These are phyloP conservation scores for Oscheius sp. DNA, from an alignment of 2,888 invertebrate species.

Conservation along the genomic window DNA sequence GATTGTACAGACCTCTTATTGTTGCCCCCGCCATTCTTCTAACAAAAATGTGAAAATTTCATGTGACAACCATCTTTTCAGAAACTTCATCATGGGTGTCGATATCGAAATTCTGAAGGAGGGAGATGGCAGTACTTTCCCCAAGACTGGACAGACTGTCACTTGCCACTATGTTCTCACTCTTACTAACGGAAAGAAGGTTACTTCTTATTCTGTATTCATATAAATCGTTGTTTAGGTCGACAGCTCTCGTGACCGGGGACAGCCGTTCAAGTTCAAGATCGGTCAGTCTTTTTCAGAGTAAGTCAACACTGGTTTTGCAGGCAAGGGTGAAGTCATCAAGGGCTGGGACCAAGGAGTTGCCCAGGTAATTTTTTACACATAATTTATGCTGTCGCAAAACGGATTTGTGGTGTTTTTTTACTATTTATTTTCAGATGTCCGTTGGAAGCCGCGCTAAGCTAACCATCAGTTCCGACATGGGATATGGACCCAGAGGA, in stretches of 20 bases:
- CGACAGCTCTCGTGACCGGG: conserved; percentile 95
- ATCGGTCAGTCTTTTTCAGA: conserved; percentile 77
- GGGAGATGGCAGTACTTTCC: conserved; percentile 81
- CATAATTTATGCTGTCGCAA: not conserved
- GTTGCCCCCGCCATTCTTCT: too few relatives aligned
- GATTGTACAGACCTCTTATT: too few relatives aligned
- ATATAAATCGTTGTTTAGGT: conserved; percentile 76
- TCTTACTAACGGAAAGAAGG: conserved; percentile 70
- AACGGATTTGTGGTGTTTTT: not conserved
- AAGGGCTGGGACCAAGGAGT: conserved; percentile 89
- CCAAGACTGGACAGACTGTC: conserved; percentile 92
- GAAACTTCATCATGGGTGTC: conserved; percentile 56
- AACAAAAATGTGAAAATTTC: too few relatives aligned
- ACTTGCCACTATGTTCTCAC: conserved; percentile 92
- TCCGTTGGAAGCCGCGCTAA: conserved; percentile 92
- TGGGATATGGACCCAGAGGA: conserved; percentile 86
- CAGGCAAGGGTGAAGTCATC: conserved; percentile 90
- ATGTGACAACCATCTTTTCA: too few relatives aligned
- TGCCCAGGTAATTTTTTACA: conserved; percentile 80
- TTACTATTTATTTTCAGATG: conserved; percentile 79
- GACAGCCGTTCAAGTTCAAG: conserved; percentile 92
- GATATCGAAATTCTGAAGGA: conserved; percentile 65
- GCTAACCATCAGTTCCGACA: conserved; percentile 92
- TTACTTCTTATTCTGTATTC: conserved; percentile 1
- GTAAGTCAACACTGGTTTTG: too few relatives aligned